Evolutionary conservation across 2,797 vertebrate species (phyloP).

Genomic region (Hafferia zeledoni): DNA sequence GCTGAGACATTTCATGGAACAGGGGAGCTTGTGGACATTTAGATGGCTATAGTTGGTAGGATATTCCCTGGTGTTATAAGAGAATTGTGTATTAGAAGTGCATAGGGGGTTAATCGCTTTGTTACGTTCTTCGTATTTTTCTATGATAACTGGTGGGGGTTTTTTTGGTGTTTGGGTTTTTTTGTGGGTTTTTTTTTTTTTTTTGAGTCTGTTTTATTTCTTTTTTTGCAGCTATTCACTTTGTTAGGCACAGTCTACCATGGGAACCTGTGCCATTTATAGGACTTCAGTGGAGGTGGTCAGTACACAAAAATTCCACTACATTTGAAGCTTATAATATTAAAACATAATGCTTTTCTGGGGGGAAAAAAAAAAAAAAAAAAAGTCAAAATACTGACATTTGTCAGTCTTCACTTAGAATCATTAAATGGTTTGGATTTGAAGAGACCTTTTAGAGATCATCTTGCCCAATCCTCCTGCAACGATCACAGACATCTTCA

Average conservation of each 20-base stretch:
- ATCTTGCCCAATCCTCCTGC: not conserved
- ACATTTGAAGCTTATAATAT: not conserved
- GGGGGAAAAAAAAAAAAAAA: not conserved
- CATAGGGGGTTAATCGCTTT: not conserved
- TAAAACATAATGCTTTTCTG: not conserved
- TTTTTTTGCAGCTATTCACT: not conserved
- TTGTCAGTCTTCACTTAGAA: not conserved
- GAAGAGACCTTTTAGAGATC: not conserved
- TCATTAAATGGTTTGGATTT: not conserved
- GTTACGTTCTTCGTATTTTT: not conserved
- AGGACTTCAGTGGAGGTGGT: not conserved
- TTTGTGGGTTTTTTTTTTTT: not conserved
- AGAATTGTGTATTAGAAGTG: not conserved
- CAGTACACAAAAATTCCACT: not conserved
- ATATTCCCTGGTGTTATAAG: not conserved
- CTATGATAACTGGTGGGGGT: not conserved
- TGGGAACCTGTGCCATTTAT: not conserved
- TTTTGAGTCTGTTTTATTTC: not conserved
- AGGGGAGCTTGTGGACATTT: not conserved
- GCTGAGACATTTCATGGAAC: not conserved
- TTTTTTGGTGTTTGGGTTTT: too few relatives aligned
- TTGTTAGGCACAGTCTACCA: not conserved
- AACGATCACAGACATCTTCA: not conserved
- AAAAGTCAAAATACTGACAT: not conserved
- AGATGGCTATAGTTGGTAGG: not conserved